Evolutionary conservation across 2,797 vertebrate genomes (phyloP).

Genomic region (Anomalospiza imberbis): DNA sequence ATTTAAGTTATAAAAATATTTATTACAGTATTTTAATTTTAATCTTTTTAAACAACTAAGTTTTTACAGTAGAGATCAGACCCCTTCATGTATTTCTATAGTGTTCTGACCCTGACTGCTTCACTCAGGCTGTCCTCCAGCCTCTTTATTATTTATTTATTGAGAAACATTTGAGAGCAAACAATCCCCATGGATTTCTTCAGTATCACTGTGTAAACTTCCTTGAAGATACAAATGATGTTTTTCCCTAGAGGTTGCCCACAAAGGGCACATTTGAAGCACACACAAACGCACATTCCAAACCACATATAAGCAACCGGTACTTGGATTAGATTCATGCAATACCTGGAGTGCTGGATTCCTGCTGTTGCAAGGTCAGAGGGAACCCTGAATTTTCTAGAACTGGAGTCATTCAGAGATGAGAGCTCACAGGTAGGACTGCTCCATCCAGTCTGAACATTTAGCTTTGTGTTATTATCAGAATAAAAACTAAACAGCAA

Average conservation of each 20-base stretch:
- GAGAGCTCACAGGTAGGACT: not conserved
- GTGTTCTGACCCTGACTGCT: not conserved
- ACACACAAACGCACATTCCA: not conserved
- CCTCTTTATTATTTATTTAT: slow-evolving; percentile 1
- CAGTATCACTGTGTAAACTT: slow-evolving; percentile 2
- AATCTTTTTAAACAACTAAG: not conserved
- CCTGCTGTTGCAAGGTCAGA: not conserved
- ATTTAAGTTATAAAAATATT: not conserved
- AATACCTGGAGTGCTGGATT: not conserved
- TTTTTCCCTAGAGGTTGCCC: not conserved
- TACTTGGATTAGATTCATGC: not conserved
- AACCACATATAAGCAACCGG: not conserved
- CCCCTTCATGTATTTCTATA: not conserved
- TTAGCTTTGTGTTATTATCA: slow-evolving; percentile 14
- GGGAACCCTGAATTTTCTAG: not conserved
- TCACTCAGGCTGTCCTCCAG: not conserved
- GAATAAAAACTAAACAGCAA: slow-evolving; percentile 30
- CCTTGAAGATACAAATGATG: not conserved
- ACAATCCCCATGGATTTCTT: not conserved
- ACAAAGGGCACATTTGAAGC: not conserved
- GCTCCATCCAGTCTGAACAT: not conserved
- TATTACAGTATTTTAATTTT: not conserved
- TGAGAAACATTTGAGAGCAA: not conserved
- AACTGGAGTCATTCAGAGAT: not conserved
- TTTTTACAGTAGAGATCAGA: not conserved